phyloP scores from a whole-genome alignment of 2,113 vertebrate species.

The Rousettus leschenaultii region DNA sequence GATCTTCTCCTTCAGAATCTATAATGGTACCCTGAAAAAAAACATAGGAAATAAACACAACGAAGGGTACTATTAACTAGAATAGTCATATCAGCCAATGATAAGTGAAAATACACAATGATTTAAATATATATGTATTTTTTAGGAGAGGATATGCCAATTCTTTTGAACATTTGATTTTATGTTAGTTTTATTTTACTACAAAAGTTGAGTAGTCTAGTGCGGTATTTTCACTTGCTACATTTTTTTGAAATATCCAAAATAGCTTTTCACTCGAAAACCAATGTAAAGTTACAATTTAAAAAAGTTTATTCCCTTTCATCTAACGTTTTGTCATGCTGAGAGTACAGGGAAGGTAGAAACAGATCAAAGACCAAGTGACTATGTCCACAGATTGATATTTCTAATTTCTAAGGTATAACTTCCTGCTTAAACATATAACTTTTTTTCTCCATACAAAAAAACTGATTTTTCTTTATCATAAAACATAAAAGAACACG shows the following conservation, averaged over 20 bases:
- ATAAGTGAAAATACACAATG: not conserved
- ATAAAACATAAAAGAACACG: not conserved
- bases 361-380: not conserved
- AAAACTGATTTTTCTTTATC: not conserved
- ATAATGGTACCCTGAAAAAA: not conserved
- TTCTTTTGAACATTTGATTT: not conserved
- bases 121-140: not conserved
- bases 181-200: not conserved
- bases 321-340: not conserved
- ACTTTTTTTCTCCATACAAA: not conserved
- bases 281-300: not conserved
- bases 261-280: not conserved
- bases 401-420: not conserved
- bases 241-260: not conserved
- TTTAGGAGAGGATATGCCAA: fast-evolving
- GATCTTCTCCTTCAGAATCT: not conserved
- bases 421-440: not conserved
- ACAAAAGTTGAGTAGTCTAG: not conserved
- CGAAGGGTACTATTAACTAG: not conserved
- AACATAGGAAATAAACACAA: not conserved
- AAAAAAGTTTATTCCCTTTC: not conserved
- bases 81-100: not conserved
- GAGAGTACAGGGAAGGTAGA: not conserved
- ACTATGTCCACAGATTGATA: not conserved
- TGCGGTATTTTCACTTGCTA: not conserved